These are phyloP conservation scores for Sarcophaga carnaria DNA, from an alignment of 2,888 invertebrate species.

Conservation along the genomic window DNA sequence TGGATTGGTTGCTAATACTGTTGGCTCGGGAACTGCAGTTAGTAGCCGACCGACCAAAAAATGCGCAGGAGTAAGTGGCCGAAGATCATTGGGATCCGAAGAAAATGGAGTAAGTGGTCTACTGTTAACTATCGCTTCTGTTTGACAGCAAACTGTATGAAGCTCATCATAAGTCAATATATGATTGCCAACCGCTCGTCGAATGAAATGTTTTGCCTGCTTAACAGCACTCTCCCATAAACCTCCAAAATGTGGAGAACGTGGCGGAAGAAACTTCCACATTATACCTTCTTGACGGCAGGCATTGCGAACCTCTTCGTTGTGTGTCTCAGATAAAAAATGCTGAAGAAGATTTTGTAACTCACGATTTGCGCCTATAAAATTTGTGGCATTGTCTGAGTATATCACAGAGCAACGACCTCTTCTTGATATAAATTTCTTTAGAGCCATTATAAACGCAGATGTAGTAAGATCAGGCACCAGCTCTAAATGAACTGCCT, in stretches of 20 bases:
- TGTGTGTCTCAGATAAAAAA: conserved; percentile 44
- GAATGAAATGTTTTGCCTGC: conserved; percentile 53
- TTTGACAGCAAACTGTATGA: conserved; percentile 57
- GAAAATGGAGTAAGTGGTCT: conserved; percentile 72
- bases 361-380: conserved; percentile 62
- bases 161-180: conserved; percentile 52
- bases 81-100: conserved; percentile 68
- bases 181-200: conserved; percentile 39
- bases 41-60: conserved; percentile 63
- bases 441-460: conserved; percentile 8
- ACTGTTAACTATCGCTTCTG: conserved; percentile 74
- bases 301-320: conserved; percentile 26
- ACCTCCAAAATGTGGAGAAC: conserved; percentile 60
- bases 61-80: conserved; percentile 65
- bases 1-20: background rate
- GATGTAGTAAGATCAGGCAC: conserved; percentile 30
- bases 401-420: conserved; percentile 56
- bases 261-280: conserved; percentile 65
- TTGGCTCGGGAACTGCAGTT: conserved; percentile 46
- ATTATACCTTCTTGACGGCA: conserved; percentile 47
- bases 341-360: conserved; percentile 44
- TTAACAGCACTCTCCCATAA: conserved; percentile 66
- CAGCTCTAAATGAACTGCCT: conserved; percentile 46
- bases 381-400: conserved; percentile 65
- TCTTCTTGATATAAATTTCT: conserved; percentile 57